These are phyloP conservation scores for Drosophila bocqueti DNA, from an alignment of 1,140 invertebrate genomes.

Conservation along the genomic window DNA sequence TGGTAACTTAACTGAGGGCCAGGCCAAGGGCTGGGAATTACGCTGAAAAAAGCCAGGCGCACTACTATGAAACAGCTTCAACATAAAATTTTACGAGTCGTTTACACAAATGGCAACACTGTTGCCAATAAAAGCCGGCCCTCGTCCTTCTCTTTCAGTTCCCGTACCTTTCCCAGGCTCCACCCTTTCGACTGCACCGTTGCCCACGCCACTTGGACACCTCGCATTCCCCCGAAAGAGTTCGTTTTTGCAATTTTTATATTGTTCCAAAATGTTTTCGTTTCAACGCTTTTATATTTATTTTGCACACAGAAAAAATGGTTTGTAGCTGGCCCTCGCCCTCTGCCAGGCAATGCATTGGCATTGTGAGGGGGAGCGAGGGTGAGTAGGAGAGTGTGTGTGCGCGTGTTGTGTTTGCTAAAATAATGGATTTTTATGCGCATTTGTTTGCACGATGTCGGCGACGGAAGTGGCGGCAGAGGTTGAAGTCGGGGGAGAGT, in stretches of 20 bases:
- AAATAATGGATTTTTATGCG: slow-evolving; percentile 82
- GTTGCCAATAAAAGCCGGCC: slow-evolving; percentile 76
- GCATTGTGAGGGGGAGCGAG: slow-evolving; percentile 5
- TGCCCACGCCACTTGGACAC: neutral
- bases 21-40: slow-evolving; percentile 6
- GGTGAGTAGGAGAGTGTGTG: neutral
- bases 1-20: neutral
- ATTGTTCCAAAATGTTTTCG: slow-evolving; percentile 80
- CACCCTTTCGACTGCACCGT: neutral
- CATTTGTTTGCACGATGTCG: slow-evolving; percentile 72
- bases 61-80: slow-evolving; percentile 56
- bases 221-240: slow-evolving; percentile 4
- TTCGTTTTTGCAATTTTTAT: slow-evolving; percentile 75
- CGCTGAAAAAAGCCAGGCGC: slow-evolving; percentile 25
- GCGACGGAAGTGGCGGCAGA: slow-evolving; percentile 36
- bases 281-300: slow-evolving; percentile 80
- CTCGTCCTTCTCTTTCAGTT: neutral
- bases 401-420: slow-evolving; percentile 65
- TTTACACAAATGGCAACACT: slow-evolving; percentile 83
- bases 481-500: slow-evolving; percentile 3
- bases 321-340: slow-evolving; percentile 40
- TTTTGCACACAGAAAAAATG: slow-evolving; percentile 61
- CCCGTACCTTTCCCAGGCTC: slow-evolving; percentile 6
- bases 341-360: slow-evolving; percentile 28
- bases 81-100: slow-evolving; percentile 83